Conservation (phyloP, 2,888 invertebrate species). For the Hemicrepidius hirtus region DNA sequence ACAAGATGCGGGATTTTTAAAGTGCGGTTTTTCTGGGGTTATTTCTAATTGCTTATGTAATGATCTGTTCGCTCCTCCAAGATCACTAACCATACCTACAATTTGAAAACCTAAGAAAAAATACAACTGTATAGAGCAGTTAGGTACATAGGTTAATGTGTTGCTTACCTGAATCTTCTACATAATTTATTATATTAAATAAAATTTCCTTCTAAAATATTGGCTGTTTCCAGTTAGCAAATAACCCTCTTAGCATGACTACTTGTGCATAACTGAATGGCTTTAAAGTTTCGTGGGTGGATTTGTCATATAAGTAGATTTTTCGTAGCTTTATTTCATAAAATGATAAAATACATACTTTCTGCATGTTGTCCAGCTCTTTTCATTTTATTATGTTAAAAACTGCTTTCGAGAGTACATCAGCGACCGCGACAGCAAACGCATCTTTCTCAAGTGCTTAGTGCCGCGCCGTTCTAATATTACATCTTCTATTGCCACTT, state of each 20-base stretch:
- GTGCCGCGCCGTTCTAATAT: too few relatives aligned
- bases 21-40: slow-evolving; percentile 24
- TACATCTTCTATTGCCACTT: too few relatives aligned
- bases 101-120: slow-evolving; percentile 36
- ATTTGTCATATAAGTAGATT: slow-evolving; percentile 55
- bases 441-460: too few relatives aligned
- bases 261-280: slow-evolving; percentile 54
- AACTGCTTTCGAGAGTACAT: too few relatives aligned
- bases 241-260: slow-evolving; percentile 52
- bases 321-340: slow-evolving; percentile 59
- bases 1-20: slow-evolving; percentile 40
- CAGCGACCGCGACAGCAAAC: too few relatives aligned
- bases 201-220: slow-evolving; percentile 55
- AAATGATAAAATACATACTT: slow-evolving; percentile 56
- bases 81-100: slow-evolving; percentile 37
- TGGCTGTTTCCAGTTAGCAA: slow-evolving; percentile 56
- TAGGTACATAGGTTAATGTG: not conserved
- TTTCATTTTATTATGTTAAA: slow-evolving; percentile 19
- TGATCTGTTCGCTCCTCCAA: slow-evolving; percentile 38
- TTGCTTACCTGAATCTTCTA: slow-evolving; percentile 48
- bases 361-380: slow-evolving; percentile 42
- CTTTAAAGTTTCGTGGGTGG: slow-evolving; percentile 53
- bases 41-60: slow-evolving; percentile 37
- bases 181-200: slow-evolving; percentile 51
- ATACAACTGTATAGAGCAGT: not conserved